Conservation (phyloP, 2,888 invertebrate genomes). For the Drosophila mettleri region DNA sequence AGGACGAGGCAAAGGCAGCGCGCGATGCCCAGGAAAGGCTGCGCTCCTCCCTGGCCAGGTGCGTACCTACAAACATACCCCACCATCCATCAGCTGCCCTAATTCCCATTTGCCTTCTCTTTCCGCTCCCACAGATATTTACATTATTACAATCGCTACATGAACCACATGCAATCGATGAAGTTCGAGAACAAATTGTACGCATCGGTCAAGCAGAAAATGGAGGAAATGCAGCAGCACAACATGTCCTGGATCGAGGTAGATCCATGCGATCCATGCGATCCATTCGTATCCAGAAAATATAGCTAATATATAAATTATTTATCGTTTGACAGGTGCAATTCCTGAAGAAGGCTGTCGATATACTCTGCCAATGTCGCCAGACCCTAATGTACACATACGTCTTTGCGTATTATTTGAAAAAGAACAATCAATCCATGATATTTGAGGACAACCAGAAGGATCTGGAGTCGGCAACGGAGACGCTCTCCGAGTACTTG, state of each 20-base stretch:
- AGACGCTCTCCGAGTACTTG: constrained; percentile 98
- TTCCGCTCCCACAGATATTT: constrained; percentile 89
- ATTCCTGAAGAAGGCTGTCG: constrained; percentile 98
- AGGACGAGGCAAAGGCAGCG: constrained; percentile 97
- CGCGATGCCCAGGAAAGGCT: constrained; percentile 98
- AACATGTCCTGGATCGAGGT: constrained; percentile 99
- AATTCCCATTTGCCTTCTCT: neutral
- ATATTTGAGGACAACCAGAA: constrained; percentile 99
- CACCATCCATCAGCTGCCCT: neutral
- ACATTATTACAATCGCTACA: constrained; percentile 99
- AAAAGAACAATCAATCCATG: constrained; percentile 98
- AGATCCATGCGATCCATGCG: constrained; percentile 14
- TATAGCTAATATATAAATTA: neutral
- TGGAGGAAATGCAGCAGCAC: constrained; percentile 99
- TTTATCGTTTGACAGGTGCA: constrained; percentile 89
- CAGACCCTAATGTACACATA: constrained; percentile 99
- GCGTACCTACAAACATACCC: constrained; percentile 76
- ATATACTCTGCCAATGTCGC: constrained; percentile 97
- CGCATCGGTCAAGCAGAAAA: constrained; percentile 97
- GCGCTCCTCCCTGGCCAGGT: constrained; percentile 96
- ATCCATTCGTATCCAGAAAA: neutral
- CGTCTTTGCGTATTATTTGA: constrained; percentile 99
- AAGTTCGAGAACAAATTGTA: constrained; percentile 99
- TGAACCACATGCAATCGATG: constrained; percentile 99
- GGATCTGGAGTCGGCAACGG: constrained; percentile 98